phyloP scores from a whole-genome alignment of 1,140 invertebrate species.

The Drosophila aff. region DNA sequence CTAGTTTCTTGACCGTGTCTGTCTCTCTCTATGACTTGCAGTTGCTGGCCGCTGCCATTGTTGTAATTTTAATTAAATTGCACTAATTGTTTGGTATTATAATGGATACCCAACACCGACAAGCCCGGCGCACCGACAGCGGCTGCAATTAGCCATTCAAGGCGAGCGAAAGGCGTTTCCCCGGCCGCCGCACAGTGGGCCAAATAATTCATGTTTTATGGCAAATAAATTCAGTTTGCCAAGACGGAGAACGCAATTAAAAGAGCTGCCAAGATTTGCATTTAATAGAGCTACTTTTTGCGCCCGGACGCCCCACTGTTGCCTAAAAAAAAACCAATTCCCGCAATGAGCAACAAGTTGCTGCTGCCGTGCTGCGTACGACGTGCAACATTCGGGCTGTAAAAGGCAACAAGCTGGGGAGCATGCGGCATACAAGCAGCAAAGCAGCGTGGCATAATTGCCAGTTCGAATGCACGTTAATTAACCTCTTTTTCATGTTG shows the following conservation, averaged over 20 bases:
- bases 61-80: constrained; percentile 79
- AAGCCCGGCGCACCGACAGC: constrained; percentile 7
- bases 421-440: constrained; percentile 21
- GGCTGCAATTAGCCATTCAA: constrained; percentile 68
- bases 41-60: constrained; percentile 29
- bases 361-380: constrained; percentile 46
- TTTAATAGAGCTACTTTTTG: constrained; percentile 69
- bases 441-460: constrained; percentile 77
- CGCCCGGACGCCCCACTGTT: constrained; percentile 39
- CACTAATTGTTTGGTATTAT: constrained; percentile 78
- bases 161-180: constrained; percentile 64
- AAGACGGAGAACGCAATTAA: constrained; percentile 60
- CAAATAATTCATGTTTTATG: constrained; percentile 57
- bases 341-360: constrained; percentile 54
- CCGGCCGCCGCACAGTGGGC: constrained; percentile 47
- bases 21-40: constrained; percentile 65
- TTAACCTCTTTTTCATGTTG: constrained; percentile 82
- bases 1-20: constrained; percentile 32
- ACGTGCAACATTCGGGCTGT: constrained; percentile 35
- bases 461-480: constrained; percentile 83
- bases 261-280: constrained; percentile 67
- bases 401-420: constrained; percentile 36
- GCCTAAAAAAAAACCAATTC: constrained; percentile 43
- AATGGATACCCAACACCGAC: constrained; percentile 65
- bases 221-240: constrained; percentile 61